Evolutionary conservation across 1,140 invertebrate genomes (phyloP).

Genomic region (Maconellicoccus hirsutus): DNA sequence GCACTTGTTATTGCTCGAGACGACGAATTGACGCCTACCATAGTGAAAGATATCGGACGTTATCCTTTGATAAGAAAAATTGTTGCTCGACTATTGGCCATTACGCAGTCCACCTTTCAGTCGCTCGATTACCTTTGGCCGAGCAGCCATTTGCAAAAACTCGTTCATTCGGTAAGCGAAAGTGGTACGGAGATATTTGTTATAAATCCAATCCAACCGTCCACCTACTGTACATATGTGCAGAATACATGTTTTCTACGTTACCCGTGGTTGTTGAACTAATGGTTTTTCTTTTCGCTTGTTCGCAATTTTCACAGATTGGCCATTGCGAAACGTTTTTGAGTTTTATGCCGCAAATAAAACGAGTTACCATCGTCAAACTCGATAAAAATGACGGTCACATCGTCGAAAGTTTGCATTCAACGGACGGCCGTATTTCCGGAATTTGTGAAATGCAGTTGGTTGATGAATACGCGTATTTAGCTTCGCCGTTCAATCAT

Average conservation of each 20-base stretch:
- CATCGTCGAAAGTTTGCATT: conserved; percentile 24
- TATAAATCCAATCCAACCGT: too few species aligned
- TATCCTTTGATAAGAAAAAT: conserved; percentile 51
- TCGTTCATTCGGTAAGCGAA: conserved; percentile 43
- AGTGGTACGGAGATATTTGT: too few species aligned
- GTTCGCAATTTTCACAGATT: conserved; percentile 37
- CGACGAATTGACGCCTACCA: conserved; percentile 40
- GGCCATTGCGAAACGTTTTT: conserved; percentile 35
- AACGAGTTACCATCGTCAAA: conserved; percentile 18
- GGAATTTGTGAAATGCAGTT: conserved; percentile 25
- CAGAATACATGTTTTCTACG: too few species aligned
- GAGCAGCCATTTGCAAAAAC: conserved; percentile 42
- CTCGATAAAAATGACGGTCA: conserved; percentile 23
- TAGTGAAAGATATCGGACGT: conserved; percentile 39
- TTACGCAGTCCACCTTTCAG: conserved; percentile 47
- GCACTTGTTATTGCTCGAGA: conserved; percentile 40
- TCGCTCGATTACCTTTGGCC: conserved; percentile 44
- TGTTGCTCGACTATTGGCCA: conserved; percentile 38
- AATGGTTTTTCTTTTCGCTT: too few species aligned
- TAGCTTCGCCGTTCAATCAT: conserved; percentile 26
- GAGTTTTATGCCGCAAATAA: neutral
- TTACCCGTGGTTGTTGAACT: too few species aligned
- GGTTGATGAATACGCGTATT: conserved; percentile 21
- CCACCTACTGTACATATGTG: too few species aligned
- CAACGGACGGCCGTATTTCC: neutral